phyloP scores from a whole-genome alignment of 2,113 vertebrate genomes.

The Pygoscelis adeliae region DNA sequence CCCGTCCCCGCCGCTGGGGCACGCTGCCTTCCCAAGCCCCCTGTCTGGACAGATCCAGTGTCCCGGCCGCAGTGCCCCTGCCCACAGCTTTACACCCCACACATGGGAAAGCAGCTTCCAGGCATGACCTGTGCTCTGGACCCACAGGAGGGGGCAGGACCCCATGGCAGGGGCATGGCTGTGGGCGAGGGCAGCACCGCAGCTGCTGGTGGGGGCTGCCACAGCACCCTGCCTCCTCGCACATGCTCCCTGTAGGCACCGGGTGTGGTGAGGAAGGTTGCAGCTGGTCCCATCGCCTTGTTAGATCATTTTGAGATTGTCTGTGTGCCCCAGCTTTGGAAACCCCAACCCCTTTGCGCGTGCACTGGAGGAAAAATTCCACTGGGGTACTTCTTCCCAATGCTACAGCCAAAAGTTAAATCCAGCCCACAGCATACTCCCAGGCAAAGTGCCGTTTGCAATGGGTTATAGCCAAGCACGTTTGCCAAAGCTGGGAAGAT shows the following conservation, averaged over 20 bases:
- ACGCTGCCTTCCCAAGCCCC: background rate
- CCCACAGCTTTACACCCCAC: background rate
- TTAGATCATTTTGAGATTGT: background rate
- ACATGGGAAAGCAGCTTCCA: background rate
- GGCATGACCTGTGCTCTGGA: background rate
- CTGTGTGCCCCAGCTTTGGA: background rate
- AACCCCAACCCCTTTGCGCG: background rate
- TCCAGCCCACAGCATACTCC: fast-evolving
- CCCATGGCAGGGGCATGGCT: too few species aligned
- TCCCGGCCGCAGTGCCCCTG: background rate
- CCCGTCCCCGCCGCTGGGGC: fast-evolving
- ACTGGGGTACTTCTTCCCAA: background rate
- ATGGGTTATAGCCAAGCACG: background rate
- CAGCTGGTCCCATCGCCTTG: background rate
- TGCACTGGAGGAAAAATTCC: background rate
- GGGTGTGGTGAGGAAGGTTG: fast-evolving
- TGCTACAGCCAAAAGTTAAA: background rate
- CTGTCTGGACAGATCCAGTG: background rate
- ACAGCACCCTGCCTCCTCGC: background rate
- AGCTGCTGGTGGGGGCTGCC: background rate
- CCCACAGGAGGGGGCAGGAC: background rate
- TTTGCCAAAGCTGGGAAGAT: background rate
- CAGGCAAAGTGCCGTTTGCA: background rate
- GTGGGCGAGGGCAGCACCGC: background rate
- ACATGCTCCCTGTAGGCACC: background rate